These are phyloP conservation scores for Melanogrammus aeglefinus DNA, from an alignment of 2,797 vertebrate genomes.

Conservation along the genomic window DNA sequence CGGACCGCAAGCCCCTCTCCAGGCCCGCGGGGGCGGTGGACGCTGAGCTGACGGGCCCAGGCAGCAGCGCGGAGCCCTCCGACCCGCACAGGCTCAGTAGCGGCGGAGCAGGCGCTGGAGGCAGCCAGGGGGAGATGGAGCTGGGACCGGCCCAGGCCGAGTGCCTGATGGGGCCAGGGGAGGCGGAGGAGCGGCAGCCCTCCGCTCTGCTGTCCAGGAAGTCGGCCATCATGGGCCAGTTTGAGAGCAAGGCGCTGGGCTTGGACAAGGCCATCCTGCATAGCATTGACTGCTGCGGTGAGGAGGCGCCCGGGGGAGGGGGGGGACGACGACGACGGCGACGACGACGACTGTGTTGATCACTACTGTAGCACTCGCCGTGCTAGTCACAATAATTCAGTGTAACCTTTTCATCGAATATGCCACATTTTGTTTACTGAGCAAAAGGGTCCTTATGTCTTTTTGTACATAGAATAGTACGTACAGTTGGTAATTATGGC, in stretches of 20 bases:
- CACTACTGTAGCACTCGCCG: not conserved
- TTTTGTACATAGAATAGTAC: not conserved
- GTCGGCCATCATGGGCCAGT: slow-evolving; percentile 84
- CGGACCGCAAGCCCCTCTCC: slow-evolving; percentile 82
- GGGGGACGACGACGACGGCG: no score
- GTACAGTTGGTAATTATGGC: not conserved
- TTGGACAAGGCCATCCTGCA: slow-evolving; percentile 96
- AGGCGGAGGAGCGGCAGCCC: slow-evolving; percentile 82
- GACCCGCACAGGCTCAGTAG: slow-evolving; percentile 60
- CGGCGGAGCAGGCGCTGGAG: slow-evolving; percentile 16
- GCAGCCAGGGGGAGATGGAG: slow-evolving; percentile 82
- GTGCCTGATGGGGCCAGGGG: slow-evolving; percentile 80
- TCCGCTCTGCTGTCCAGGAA: slow-evolving; percentile 86
- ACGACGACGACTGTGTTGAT: not conserved
- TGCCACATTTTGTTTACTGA: not conserved
- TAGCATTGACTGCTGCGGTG: slow-evolving; percentile 98
- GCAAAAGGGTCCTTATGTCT: not conserved
- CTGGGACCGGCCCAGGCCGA: slow-evolving; percentile 82
- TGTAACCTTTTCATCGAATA: not conserved
- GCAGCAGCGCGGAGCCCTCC: slow-evolving; percentile 67
- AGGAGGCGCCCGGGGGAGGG: slow-evolving; percentile 45
- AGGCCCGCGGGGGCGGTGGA: slow-evolving; percentile 83
- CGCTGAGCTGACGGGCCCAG: slow-evolving; percentile 81
- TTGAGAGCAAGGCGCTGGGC: slow-evolving; percentile 95
- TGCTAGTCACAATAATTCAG: not conserved